phyloP scores from a whole-genome alignment of 1,140 invertebrate genomes.

The Ditylenchus dipsaci region DNA sequence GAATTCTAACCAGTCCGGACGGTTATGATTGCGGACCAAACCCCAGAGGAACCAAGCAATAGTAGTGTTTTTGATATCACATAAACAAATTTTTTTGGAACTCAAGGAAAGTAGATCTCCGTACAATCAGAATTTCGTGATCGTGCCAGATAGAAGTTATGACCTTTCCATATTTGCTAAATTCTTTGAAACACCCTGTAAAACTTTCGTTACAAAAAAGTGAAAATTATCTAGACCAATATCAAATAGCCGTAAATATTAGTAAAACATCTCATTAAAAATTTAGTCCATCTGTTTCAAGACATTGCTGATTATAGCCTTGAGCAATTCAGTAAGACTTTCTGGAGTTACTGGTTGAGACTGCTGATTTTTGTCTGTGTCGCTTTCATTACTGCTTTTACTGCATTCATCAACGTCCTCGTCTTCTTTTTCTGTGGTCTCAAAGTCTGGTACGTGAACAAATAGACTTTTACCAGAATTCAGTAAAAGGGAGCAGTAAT shows the following conservation, averaged over 20 bases:
- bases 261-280: neutral
- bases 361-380: neutral
- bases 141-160: too few relatives aligned
- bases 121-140: too few relatives aligned
- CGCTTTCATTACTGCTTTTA: neutral
- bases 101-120: too few relatives aligned
- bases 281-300: slow-evolving; percentile 9
- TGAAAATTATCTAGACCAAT: too few relatives aligned
- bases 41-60: too few relatives aligned
- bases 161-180: too few relatives aligned
- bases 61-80: too few relatives aligned
- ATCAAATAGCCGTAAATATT: neutral
- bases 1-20: too few relatives aligned
- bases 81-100: too few relatives aligned
- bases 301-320: slow-evolving; percentile 12
- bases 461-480: slow-evolving; percentile 21
- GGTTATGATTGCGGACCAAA: too few relatives aligned
- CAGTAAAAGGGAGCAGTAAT: slow-evolving; percentile 22
- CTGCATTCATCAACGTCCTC: neutral
- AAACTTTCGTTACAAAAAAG: too few relatives aligned
- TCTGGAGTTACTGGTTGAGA: slow-evolving; percentile 5
- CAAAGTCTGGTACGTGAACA: slow-evolving; percentile 29
- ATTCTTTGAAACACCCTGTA: too few relatives aligned
- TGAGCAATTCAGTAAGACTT: slow-evolving; percentile 14
- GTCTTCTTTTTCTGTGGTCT: neutral